phyloP scores from a whole-genome alignment of 2,113 vertebrate genomes.

The Microtus pennsylvanicus region DNA sequence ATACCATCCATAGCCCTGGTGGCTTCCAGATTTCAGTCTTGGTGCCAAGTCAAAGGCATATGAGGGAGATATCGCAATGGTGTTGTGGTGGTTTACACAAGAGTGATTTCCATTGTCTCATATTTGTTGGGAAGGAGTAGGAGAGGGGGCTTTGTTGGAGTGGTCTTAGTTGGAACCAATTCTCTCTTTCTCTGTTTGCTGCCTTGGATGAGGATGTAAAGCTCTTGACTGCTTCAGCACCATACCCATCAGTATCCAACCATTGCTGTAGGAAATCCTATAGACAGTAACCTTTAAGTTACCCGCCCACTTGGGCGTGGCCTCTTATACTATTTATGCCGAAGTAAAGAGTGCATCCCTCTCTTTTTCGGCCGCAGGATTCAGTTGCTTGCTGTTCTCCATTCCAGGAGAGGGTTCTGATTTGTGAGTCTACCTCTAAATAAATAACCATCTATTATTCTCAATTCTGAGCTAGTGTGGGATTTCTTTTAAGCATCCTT shows the following conservation, averaged over 20 bases:
- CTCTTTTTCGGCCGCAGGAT: too few relatives aligned
- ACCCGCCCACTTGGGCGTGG: too few relatives aligned
- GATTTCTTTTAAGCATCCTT: too few relatives aligned
- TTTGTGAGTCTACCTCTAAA: too few relatives aligned
- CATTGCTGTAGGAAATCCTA: too few relatives aligned
- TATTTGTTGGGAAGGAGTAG: neutral
- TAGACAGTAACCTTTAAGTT: too few relatives aligned
- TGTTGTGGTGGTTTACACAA: neutral
- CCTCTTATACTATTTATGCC: too few relatives aligned
- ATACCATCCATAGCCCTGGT: neutral
- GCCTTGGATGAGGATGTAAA: neutral
- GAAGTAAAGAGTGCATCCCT: too few relatives aligned
- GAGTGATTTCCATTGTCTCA: neutral
- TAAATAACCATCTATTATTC: too few relatives aligned
- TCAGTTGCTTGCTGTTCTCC: neutral
- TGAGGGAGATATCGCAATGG: neutral
- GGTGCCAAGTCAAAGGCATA: neutral
- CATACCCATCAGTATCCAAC: too few relatives aligned
- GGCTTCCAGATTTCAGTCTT: neutral
- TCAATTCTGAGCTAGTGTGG: too few relatives aligned
- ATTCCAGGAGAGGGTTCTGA: neutral
- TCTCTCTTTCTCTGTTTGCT: neutral
- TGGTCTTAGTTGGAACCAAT: neutral
- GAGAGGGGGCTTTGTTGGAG: neutral
- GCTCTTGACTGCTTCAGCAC: neutral